Conservation (phyloP, 2,888 invertebrate species). For the Drosophila tanythrix region DNA sequence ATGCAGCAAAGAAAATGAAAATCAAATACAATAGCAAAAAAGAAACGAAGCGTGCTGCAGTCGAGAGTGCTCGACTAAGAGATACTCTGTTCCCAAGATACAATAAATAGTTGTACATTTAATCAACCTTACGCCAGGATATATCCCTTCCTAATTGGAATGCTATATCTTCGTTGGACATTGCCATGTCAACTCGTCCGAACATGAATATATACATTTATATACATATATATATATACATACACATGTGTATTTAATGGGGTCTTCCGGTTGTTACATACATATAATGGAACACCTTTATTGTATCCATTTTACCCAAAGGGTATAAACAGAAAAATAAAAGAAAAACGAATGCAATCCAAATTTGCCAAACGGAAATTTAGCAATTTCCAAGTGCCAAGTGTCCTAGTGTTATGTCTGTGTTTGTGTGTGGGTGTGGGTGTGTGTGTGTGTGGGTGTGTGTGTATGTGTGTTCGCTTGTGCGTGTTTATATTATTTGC, state of each 20-base stretch:
- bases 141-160: neutral
- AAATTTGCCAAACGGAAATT: constrained; percentile 74
- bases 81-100: neutral
- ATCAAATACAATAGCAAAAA: constrained; percentile 12
- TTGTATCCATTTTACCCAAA: neutral
- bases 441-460: neutral
- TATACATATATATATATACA: neutral
- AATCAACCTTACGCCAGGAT: neutral
- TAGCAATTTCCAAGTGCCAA: constrained; percentile 50
- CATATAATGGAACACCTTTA: constrained; percentile 9
- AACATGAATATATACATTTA: neutral
- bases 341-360: constrained; percentile 32
- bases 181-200: too few relatives aligned
- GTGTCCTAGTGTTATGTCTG: neutral
- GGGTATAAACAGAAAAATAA: neutral
- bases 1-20: constrained; percentile 24
- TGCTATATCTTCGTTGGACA: neutral
- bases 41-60: neutral
- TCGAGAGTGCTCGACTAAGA: neutral
- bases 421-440: constrained; percentile 12
- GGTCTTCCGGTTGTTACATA: neutral
- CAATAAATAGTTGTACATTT: neutral
- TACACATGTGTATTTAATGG: neutral
- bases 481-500: constrained; percentile 21
- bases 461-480: neutral